A percentile compares a stretch with the other conserved stretches of the same genome.
phyloP scores from a whole-genome alignment of 1,140 invertebrate genomes.

The Drosophila pseudoobscura region DNA sequence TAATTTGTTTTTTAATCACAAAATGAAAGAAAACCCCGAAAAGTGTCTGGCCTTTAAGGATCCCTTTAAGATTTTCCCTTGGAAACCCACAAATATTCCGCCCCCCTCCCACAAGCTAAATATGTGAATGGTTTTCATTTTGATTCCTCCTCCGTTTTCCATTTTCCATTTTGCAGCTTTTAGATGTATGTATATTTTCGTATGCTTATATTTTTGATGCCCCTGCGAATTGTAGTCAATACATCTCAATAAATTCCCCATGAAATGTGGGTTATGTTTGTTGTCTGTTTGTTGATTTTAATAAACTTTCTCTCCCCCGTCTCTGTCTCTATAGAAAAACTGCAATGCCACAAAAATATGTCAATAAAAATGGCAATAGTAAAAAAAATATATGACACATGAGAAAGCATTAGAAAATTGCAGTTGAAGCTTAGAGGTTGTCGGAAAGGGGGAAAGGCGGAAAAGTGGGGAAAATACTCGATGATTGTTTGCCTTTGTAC shows the following conservation, averaged over 20 bases:
- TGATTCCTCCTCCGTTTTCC: slow-evolving; percentile 9
- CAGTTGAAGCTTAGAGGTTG: slow-evolving; percentile 28
- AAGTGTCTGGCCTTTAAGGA: no score
- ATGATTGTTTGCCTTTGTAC: slow-evolving; percentile 28
- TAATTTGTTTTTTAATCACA: neutral
- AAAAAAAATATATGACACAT: slow-evolving; percentile 8
- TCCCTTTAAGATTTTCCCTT: no score
- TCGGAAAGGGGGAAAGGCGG: no score
- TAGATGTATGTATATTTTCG: neutral
- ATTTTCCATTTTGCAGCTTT: slow-evolving; percentile 7
- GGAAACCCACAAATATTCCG: slow-evolving; percentile 7
- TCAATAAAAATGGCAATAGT: slow-evolving; percentile 40
- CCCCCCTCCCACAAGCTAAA: slow-evolving; percentile 23
- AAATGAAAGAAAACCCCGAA: no score
- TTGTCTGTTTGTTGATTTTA: slow-evolving; percentile 33
- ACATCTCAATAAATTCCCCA: slow-evolving; percentile 47
- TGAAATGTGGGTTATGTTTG: slow-evolving; percentile 52
- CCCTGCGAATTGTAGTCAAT: slow-evolving; percentile 29
- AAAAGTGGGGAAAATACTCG: no score
- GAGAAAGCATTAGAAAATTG: slow-evolving; percentile 59
- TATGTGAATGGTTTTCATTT: slow-evolving; percentile 39
- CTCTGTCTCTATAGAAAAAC: slow-evolving; percentile 25
- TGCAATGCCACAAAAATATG: slow-evolving; percentile 32
- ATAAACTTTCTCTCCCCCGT: slow-evolving; percentile 34
- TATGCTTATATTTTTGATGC: neutral